A percentile compares a stretch with the other conserved stretches of the same genome.
Evolutionary conservation across 2,797 vertebrate species (phyloP).

Genomic region (Rhinoraja longicauda): DNA sequence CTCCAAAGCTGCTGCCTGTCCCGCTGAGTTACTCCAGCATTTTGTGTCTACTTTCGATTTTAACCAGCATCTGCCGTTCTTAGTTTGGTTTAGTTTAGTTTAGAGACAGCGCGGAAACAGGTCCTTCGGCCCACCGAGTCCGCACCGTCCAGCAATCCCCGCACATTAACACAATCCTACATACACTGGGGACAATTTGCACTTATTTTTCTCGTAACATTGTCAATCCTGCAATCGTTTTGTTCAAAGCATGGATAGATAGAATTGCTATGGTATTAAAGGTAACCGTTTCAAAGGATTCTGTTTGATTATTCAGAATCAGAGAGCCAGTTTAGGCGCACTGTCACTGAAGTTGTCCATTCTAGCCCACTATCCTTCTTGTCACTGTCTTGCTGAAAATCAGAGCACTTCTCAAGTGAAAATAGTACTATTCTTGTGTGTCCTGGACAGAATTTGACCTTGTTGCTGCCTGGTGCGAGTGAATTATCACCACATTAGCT

Average conservation of each 20-base stretch:
- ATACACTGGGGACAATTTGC: too few relatives aligned
- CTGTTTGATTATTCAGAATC: neutral
- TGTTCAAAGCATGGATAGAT: neutral
- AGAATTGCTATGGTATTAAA: neutral
- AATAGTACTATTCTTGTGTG: neutral
- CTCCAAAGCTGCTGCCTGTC: too few relatives aligned
- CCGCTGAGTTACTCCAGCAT: too few relatives aligned
- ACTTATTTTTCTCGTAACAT: too few relatives aligned
- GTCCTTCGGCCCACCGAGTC: too few relatives aligned
- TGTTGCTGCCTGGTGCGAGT: neutral
- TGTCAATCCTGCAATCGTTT: neutral
- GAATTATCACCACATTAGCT: conserved; percentile 13
- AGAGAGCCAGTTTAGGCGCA: neutral
- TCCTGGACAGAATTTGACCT: neutral
- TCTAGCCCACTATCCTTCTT: neutral
- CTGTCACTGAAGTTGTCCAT: neutral
- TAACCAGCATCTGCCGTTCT: too few relatives aligned
- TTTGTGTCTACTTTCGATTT: too few relatives aligned
- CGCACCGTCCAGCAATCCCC: too few relatives aligned
- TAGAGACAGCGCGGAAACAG: too few relatives aligned
- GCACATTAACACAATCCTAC: too few relatives aligned
- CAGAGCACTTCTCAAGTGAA: neutral
- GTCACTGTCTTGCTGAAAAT: neutral
- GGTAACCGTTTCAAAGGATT: neutral
- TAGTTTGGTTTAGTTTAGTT: too few relatives aligned